These are phyloP conservation scores for Mnemiopsis leidyi DNA, from an alignment of 37 sponge, comb jelly and placozoan species.

Conservation along the genomic window DNA sequence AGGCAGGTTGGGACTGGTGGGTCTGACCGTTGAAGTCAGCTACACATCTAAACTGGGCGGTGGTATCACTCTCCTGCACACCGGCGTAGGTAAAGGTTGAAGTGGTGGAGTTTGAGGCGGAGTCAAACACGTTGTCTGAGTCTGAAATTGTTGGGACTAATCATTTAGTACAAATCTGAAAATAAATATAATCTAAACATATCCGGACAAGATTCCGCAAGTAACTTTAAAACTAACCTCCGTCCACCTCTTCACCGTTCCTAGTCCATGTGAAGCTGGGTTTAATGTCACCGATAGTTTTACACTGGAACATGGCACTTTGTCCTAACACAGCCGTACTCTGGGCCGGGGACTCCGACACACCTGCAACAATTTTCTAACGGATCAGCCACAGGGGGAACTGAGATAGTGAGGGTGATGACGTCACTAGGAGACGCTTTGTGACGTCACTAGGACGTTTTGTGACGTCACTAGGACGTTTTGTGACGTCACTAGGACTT, in stretches of 20 bases:
- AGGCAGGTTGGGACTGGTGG: conserved; percentile 17
- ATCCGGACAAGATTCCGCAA: too few relatives aligned
- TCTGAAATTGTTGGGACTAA: neutral
- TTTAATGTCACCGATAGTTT: neutral
- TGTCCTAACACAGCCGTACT: conserved; percentile 20
- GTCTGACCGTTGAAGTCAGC: conserved; percentile 8
- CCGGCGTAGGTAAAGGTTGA: conserved; percentile 23
- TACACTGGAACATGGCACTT: conserved; percentile 51
- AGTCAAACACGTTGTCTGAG: neutral
- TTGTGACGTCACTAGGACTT: too few relatives aligned
- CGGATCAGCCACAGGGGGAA: conserved; percentile 4
- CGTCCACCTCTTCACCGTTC: neutral
- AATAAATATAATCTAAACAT: too few relatives aligned
- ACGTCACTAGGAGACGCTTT: neutral
- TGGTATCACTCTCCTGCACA: neutral
- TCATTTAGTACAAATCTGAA: too few relatives aligned
- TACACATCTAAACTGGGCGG: conserved; percentile 17
- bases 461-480: neutral
- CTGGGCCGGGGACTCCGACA: neutral
- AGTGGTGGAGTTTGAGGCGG: neutral
- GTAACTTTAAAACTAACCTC: conserved; percentile 16
- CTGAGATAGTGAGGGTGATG: neutral
- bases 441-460: neutral
- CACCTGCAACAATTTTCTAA: conserved; percentile 32
- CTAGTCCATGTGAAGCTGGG: neutral